Conservation (phyloP, 2,888 invertebrate genomes). For the Melieria omissa region DNA sequence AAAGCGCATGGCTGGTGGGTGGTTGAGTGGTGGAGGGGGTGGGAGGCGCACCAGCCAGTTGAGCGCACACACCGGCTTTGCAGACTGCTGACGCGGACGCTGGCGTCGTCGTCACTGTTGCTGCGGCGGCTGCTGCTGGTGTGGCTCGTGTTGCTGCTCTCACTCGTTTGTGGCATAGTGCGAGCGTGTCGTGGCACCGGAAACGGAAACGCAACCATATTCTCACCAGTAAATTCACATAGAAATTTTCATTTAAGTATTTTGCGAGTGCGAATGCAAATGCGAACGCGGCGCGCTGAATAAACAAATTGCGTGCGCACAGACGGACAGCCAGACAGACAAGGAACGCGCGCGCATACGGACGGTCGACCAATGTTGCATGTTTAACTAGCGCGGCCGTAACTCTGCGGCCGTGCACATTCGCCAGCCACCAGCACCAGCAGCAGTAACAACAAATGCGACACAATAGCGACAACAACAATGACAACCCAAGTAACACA, state of each 20-base stretch:
- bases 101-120: too few species aligned
- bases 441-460: too few species aligned
- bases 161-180: constrained; percentile 28
- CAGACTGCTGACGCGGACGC: neutral
- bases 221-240: constrained; percentile 32
- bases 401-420: neutral
- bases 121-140: too few species aligned
- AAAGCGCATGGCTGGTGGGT: too few species aligned
- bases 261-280: too few species aligned
- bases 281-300: too few species aligned
- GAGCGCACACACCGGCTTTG: neutral
- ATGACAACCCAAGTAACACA: constrained; percentile 9
- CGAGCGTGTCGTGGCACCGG: constrained; percentile 40
- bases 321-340: neutral
- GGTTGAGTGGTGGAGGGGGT: too few species aligned
- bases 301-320: neutral
- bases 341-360: neutral
- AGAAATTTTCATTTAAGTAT: constrained; percentile 2
- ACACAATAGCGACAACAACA: too few species aligned
- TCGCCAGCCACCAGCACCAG: too few species aligned
- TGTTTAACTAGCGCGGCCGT: neutral
- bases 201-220: constrained; percentile 50
- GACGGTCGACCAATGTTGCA: neutral
- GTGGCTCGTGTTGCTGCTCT: neutral
- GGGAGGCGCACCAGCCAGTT: constrained; percentile 15